These are phyloP conservation scores for Notothenia rossii DNA, from an alignment of 2,113 vertebrate species.

Conservation along the genomic window DNA sequence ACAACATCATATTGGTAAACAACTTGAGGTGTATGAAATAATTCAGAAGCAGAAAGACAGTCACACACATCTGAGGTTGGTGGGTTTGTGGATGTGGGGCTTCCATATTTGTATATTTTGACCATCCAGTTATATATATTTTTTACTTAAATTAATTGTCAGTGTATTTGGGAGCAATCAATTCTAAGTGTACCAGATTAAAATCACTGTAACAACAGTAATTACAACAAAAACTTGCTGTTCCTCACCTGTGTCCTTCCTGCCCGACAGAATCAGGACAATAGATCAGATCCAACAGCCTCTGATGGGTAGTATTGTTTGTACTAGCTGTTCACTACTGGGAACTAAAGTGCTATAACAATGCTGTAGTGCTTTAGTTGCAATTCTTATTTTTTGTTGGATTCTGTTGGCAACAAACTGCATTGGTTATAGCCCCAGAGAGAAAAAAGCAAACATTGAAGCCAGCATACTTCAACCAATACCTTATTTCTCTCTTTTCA, in stretches of 20 bases:
- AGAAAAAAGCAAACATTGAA: background rate
- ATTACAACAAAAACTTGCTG: background rate
- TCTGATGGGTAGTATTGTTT: background rate
- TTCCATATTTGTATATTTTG: background rate
- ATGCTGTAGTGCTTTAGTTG: background rate
- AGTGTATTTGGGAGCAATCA: background rate
- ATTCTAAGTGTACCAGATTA: background rate
- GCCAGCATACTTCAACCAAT: too few species aligned
- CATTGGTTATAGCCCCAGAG: background rate
- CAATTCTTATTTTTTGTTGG: background rate
- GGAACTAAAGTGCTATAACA: background rate
- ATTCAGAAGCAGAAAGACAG: background rate
- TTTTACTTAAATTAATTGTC: background rate
- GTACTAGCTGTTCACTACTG: background rate
- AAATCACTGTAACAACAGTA: background rate
- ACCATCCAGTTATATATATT: background rate
- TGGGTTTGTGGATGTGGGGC: background rate
- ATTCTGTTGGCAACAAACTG: background rate
- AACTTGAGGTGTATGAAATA: background rate
- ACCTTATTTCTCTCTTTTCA: background rate
- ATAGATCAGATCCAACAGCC: background rate
- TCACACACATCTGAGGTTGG: background rate
- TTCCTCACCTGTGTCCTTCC: constrained; percentile 5
- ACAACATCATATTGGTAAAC: background rate
- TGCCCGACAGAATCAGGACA: background rate